Evolutionary conservation across 1,140 invertebrate species (phyloP), one percentile per base, ranked within the genome.

Genomic region (Eupeodes corollae): DNA sequence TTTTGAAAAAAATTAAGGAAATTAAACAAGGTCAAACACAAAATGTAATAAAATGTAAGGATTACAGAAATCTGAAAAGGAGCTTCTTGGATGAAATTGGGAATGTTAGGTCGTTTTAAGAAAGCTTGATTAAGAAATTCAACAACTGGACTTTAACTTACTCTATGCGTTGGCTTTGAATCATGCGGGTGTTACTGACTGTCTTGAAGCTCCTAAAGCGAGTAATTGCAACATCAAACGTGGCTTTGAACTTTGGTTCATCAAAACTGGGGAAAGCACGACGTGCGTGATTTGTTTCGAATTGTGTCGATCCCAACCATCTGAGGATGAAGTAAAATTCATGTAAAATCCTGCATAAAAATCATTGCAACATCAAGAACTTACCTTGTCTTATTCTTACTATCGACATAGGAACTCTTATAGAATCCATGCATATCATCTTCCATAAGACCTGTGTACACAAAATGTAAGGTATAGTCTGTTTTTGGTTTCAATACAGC

Each of bases 191-290:
- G 70, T 71, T 5, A 75, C 46, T 55, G 80, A 91, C 1, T 68
- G 51, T 35, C 14, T 12, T 15, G 14, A 37, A 38, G 6, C 19
- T n/a, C 6, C 14, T 44, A 9, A 63, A 67, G 49, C 69, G 68
- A 30, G 57, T 58, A 1, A 91, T 72, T 6, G 75, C 79, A 6
- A 84, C 70, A 13, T 63, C 67, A 41, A 88, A 92, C 0, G 62
- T 74, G 0, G 87, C 80, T 64, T 90, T 91, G 46, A 87, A 83
- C 5, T 73, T 66, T 1, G 88, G 88, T 53, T 91, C 88, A 55
- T 91, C 88, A 61, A 88, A 90, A 58, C 86, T 90, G 1, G 88
- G 88, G 57, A 91, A 91, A 0, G 83, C 84, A 53, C 76, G 69
- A 26, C 88, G 73, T 0, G 88, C 88, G 51, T 82, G 75, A 3